Evolutionary conservation across 2,888 invertebrate genomes (phyloP), one percentile per base, ranked within the genome.

Genomic region (Rhagonycha fulva): DNA sequence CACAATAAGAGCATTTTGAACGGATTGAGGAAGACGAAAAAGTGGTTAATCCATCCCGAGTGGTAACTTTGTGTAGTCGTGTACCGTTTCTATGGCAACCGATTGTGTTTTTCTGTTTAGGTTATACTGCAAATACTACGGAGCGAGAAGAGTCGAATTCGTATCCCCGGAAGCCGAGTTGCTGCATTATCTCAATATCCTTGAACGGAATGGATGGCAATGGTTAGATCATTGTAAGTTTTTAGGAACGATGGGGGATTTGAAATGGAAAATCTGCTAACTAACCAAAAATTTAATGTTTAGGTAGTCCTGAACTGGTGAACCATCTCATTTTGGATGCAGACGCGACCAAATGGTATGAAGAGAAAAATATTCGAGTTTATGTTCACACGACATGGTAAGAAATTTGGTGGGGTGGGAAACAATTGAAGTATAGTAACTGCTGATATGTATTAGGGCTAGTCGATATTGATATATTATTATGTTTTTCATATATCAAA

Each of bases 1-100:
- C 75, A 71, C 14, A 71, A 47, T 60, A 72, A 47, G 12, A 92
- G 92, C 86, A 94, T 92, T 86, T 91, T 93, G 84, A 89, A 88
- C 83, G 91, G 93, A 81, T 68, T 81, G 71, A 76, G 76, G 14
- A 68, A 61, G 14, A 79, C 82, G 2, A 91, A 90, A 71, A 92
- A 94, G 82, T 95, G 95, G 95, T 93, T 92, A 86, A 92, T 95
- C 28, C 96, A 97, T 88, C 96, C 96, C 70, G 93, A 96, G 83
- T 97, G 96, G 96, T 94, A 87, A 87, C 82, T 72, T 74, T 28
- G 68, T 0, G 9, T 47, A 12, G 19, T 7, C 75, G 12, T n/a
- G 5, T 26, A 26, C 11, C 14, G 26, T 7, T 67, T 26, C 28
- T 14, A n/a, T 68, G n/a, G 5, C 19, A 14, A 66, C n/a, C 9